These are phyloP conservation scores for Phrynocephalus forsythii DNA, from an alignment of 2,797 vertebrate genomes.

Conservation along the genomic window DNA sequence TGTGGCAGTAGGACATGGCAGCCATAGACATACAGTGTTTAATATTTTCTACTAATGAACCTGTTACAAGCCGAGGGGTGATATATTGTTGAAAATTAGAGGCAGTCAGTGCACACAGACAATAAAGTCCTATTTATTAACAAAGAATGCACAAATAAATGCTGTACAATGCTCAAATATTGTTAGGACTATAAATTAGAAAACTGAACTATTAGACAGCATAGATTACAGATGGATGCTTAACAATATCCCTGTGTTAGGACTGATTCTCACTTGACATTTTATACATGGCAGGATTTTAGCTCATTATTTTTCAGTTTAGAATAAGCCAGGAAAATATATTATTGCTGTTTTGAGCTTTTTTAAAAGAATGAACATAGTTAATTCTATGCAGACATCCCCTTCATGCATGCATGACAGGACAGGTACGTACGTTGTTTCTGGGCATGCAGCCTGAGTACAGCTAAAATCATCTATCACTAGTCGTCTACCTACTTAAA, in stretches of 20 bases:
- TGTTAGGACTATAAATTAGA: not conserved
- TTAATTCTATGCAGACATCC: not conserved
- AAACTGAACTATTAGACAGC: not conserved
- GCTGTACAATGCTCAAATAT: not conserved
- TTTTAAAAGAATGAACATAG: not conserved
- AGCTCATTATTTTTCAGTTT: not conserved
- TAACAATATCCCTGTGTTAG: not conserved
- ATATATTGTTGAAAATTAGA: not conserved
- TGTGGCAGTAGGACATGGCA: no score
- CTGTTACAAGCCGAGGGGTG: not conserved
- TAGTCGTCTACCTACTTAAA: constrained; percentile 1
- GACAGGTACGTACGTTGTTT: not conserved
- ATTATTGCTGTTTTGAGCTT: not conserved
- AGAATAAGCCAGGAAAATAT: not conserved
- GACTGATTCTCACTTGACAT: not conserved
- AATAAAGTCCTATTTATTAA: not conserved
- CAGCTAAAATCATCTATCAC: not conserved
- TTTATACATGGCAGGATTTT: not conserved
- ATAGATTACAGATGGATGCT: not conserved
- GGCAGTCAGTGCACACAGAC: not conserved
- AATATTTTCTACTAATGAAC: not conserved
- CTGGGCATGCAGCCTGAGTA: not conserved
- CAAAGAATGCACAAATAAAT: not conserved
- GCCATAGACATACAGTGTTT: not conserved
- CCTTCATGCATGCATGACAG: not conserved